Conservation (phyloP, 2,888 invertebrate genomes). For the Alsophila aescularia region DNA sequence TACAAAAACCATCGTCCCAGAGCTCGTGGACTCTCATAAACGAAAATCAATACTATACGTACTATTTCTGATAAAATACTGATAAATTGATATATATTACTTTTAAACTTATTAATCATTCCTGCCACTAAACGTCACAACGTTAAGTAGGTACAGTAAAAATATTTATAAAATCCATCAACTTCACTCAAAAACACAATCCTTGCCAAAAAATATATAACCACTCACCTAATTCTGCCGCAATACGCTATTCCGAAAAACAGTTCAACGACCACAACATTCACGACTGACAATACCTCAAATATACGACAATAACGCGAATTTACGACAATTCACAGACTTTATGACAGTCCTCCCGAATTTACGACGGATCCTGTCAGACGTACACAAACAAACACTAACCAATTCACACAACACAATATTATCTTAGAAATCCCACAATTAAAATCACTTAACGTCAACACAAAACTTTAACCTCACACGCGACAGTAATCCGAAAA, state of each 20-base stretch:
- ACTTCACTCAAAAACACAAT: constrained; percentile 7
- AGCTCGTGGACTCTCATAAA: too few species aligned
- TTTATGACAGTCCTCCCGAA: constrained; percentile 7
- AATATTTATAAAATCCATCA: neutral
- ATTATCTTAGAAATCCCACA: neutral
- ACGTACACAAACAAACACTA: neutral
- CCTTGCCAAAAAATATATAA: constrained; percentile 21
- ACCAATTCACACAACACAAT: neutral
- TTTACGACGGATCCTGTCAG: constrained; percentile 8
- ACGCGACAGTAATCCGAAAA: constrained; percentile 6
- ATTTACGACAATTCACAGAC: neutral
- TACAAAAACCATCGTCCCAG: too few species aligned
- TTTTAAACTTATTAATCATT: too few species aligned
- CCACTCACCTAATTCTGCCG: constrained; percentile 29
- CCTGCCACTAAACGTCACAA: too few species aligned
- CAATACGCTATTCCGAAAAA: constrained; percentile 29
- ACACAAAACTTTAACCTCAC: neutral
- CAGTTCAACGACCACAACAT: constrained; percentile 29
- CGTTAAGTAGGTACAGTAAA: too few species aligned
- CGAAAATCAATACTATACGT: too few species aligned
- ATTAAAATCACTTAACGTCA: neutral
- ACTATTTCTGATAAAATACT: too few species aligned
- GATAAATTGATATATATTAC: too few species aligned
- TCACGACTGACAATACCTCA: constrained; percentile 19
- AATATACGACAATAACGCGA: constrained; percentile 10